Base-by-base conservation (phyloP, 1,140 invertebrate species). In the Leptinotarsa defecta region DNA sequence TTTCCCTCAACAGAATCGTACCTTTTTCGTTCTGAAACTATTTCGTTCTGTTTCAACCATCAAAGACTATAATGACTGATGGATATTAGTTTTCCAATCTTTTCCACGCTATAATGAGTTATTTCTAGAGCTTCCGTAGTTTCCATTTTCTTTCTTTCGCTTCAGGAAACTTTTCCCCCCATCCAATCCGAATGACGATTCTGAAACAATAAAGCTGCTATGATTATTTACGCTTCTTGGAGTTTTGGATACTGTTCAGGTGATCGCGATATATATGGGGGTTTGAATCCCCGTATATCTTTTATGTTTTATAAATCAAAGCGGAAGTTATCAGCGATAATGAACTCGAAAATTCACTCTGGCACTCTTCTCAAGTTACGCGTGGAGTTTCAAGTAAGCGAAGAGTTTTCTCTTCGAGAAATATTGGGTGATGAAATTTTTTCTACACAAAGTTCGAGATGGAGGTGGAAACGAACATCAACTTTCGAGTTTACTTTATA, bases 141-240 rank as follows among this genome's bases (percentile, higher is more conserved):
- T 8, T 8, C 6, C 34, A 34, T 11, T 34, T 8, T 34, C 34
- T 34, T 8, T 34, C 34, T 34, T 34, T 0, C 34, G 34, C 34
- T 34, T 11, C 34, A 34, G 34, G 6, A 8, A 34, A 34, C 34
- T 34, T 34, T 34, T 34, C 6, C 34, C 6, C 34, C 6, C 34
- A 34, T 34, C 8, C 34, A 34, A 34, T 34, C 34, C 34, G 34
- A 34, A 34, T 34, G 34, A 34, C 34, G 34, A 83, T 81, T 83
- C 79, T 80, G 79, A 83, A 83, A 78, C 80, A 79, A 81, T 82
- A 81, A 82, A 79, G 71, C 74, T 64, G 70, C 77, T 81, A 82
- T 81, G 79, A 79, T 79, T 81, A 82, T 82, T 82, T 81, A 82
- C 81, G 75, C 63, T 68, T 19, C 17, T 17, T n/a, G 34, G 34